Evolutionary conservation across 2,888 invertebrate genomes (phyloP), one percentile per base, ranked within the genome.

Genomic region (Tanytarsus gracilentus): DNA sequence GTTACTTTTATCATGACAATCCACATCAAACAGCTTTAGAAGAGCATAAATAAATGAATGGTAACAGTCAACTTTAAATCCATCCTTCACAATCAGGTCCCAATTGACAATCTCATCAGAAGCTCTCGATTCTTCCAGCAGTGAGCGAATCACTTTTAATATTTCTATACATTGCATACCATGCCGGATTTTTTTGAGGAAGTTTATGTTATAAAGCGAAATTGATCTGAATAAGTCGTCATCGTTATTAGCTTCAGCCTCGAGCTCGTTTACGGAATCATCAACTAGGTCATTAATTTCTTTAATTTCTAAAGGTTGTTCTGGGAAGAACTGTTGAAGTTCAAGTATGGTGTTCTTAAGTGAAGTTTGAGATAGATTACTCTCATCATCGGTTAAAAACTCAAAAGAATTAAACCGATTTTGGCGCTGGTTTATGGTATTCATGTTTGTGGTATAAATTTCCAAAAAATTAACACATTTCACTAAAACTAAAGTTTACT

Each of bases 351-450:
- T 18, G n/a, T 58, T 40, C 23, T 16, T 58, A 1, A 58, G 14
- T 9, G 30, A 27, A 9, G 40, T 26, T n/a, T 36, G 26, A 30
- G 26, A 29, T 11, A 40, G 5, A 4, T 58, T 48, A 23, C 30
- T 29, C 8, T 58, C 58, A 48, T 48, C 48, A n/a, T n/a, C n/a
- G n/a, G n/a, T n/a, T n/a, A n/a, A n/a, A 1, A 58, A 39, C 27
- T 58, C 58, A 26, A 58, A 58, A n/a, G 53, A 55, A 36, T 55
- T 36, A 39, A 55, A 55, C 1, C 52, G 14, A 2, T 6, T 11
- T 30, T 30, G 30, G 6, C 30, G 6, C 9, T 30, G 6, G 11
- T 30, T 30, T 30, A n/a, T n/a, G n/a, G n/a, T n/a, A n/a, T n/a
- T n/a, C n/a, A n/a, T n/a, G n/a, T n/a, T n/a, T n/a, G n/a, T n/a